Evolutionary conservation across 2,113 vertebrate genomes (phyloP), one percentile per base, ranked within the genome.

Genomic region (Poecile atricapillus): DNA sequence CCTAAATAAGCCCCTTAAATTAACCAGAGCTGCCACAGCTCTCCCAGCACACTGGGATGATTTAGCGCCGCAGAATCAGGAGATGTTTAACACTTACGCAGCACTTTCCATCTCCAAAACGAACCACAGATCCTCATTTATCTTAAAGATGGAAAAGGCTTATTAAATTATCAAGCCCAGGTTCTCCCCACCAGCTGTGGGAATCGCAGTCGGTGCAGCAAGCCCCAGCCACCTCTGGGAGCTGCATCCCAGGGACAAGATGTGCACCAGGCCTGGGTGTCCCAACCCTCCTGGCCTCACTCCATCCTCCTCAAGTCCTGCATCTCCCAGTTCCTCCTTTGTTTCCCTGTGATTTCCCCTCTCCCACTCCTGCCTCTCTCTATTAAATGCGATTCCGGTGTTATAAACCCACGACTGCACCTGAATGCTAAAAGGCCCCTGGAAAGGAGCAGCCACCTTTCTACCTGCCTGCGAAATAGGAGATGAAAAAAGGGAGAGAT

Each of bases 111-210:
- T 59, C 82, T 91, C 85, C 58, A 82, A 59, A 94, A 92, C 3
- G 33, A 77, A 69, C 77, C 41, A 33, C 74, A 74, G 70, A 30
- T 50, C 30, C 85, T 87, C 82, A 94, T 96, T 82, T 83, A 95
- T 93, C 87, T 94, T 60, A 43, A 91, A 90, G 87, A 94, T 77
- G 80, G 92, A 93, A 94, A 87, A 90, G 82, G 58, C 73, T 87
- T 91, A 97, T 94, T 94, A 93, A 97, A 90, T 93, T 67, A 96
- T 73, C 89, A 79, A 85, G 87, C 69, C n/a, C 46, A 56, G 21
- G n/a, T 27, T 83, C 89, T 80, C 74, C 49, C 39, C 55, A 53
- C 24, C 46, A 47, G 56, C 75, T 65, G 28, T 13, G 37, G 64
- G 64, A 47, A 49, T 18, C 68, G 4, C 4, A 19, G 30, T 3